Evolutionary conservation across 1,140 invertebrate genomes (phyloP).

Genomic region (Rhyzopertha dominica): DNA sequence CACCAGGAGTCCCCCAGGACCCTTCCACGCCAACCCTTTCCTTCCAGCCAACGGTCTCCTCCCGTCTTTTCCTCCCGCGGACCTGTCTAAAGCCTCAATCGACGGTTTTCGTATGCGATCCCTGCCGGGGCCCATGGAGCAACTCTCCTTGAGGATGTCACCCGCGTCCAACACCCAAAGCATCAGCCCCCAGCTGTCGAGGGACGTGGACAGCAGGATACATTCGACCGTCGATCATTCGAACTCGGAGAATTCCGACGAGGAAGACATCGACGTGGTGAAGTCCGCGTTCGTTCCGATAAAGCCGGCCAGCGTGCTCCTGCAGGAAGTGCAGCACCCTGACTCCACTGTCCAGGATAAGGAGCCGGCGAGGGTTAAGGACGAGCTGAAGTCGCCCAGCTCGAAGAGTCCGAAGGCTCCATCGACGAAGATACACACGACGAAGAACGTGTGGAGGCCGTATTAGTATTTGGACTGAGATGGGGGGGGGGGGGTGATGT

Average conservation of each 20-base stretch:
- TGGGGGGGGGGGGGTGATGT: background rate
- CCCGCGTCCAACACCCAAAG: conserved; percentile 31
- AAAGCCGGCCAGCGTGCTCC: conserved; percentile 47
- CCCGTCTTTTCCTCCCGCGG: conserved; percentile 14
- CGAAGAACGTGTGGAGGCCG: conserved; percentile 70
- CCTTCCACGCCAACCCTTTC: conserved; percentile 36
- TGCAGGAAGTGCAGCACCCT: conserved; percentile 48
- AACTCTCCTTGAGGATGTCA: conserved; percentile 29
- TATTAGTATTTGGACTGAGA: no score
- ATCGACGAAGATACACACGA: conserved; percentile 55
- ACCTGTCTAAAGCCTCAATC: conserved; percentile 19
- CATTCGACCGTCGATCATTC: conserved; percentile 58
- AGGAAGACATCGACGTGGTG: conserved; percentile 67
- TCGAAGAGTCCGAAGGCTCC: conserved; percentile 48
- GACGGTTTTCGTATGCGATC: conserved; percentile 19
- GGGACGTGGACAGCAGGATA: conserved; percentile 44
- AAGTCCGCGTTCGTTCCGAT: conserved; percentile 67
- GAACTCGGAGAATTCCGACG: conserved; percentile 53
- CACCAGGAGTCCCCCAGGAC: conserved; percentile 47
- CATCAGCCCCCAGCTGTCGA: conserved; percentile 24
- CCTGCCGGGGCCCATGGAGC: conserved; percentile 29
- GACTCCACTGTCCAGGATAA: conserved; percentile 56
- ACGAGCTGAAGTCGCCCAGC: conserved; percentile 59
- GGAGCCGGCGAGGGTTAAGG: conserved; percentile 42
- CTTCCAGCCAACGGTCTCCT: conserved; percentile 18